Conservation (phyloP, 2,113 vertebrate species). For the Cairina moschata region DNA sequence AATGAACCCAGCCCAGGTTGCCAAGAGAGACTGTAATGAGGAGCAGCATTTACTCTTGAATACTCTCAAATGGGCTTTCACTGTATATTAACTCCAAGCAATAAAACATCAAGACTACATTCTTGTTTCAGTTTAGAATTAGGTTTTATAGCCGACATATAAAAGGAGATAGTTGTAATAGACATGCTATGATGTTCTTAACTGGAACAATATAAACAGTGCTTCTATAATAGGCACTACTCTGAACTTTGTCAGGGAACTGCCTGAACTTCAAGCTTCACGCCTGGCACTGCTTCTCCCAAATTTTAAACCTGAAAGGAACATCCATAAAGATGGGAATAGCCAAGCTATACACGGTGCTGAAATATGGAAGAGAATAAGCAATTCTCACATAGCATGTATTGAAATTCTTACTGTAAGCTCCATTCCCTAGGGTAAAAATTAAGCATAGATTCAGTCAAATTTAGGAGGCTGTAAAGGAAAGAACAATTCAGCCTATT, state of each 20-base stretch:
- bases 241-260: neutral
- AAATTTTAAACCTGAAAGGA: neutral
- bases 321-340: neutral
- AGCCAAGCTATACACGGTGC: neutral
- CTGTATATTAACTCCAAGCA: neutral
- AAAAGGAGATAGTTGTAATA: conserved; percentile 1
- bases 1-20: neutral
- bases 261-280: conserved; percentile 19
- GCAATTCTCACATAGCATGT: neutral
- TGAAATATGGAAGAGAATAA: neutral
- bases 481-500: neutral
- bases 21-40: conserved; percentile 38
- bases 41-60: conserved; percentile 39
- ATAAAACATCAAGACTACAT: conserved; percentile 24
- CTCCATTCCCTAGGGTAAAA: neutral
- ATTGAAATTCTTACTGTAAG: neutral
- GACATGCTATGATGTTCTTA: conserved; percentile 3
- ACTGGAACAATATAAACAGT: conserved; percentile 13
- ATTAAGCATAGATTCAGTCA: neutral
- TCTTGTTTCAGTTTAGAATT: conserved; percentile 16
- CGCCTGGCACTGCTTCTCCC: neutral
- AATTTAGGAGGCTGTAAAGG: neutral
- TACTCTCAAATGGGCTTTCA: conserved; percentile 5
- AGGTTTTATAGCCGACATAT: neutral
- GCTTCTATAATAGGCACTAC: neutral